phyloP scores from a whole-genome alignment of 2,888 invertebrate species.

The Latrodectus hesperus region DNA sequence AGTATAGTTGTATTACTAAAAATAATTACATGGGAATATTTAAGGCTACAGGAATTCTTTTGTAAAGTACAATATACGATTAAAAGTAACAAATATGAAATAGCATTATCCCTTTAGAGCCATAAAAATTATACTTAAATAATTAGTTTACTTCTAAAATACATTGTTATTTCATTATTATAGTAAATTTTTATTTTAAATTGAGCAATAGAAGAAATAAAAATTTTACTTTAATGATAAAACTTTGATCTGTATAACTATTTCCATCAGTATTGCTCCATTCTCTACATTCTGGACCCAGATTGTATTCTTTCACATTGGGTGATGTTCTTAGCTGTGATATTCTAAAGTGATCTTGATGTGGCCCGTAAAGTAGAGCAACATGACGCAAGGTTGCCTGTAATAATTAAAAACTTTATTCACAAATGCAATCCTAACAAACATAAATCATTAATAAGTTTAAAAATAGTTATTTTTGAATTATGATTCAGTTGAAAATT shows the following conservation, averaged over 20 bases:
- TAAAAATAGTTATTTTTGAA: not conserved
- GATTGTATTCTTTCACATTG: conserved; percentile 71
- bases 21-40: too few relatives aligned
- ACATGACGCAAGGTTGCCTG: conserved; percentile 79
- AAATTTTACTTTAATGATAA: conserved; percentile 44
- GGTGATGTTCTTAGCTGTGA: conserved; percentile 76
- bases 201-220: not conserved
- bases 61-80: too few relatives aligned
- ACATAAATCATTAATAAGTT: not conserved
- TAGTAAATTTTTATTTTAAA: too few relatives aligned
- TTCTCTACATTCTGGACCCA: conserved; percentile 75
- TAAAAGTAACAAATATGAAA: too few relatives aligned
- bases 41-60: too few relatives aligned
- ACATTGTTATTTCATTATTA: too few relatives aligned
- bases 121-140: too few relatives aligned
- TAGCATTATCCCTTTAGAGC: too few relatives aligned
- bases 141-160: too few relatives aligned
- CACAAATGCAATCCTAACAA: not conserved
- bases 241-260: conserved; percentile 37
- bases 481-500: not conserved
- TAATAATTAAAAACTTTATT: conserved; percentile 18
- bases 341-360: conserved; percentile 82
- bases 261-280: conserved; percentile 75
- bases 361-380: conserved; percentile 82
- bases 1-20: too few relatives aligned